phyloP scores from a whole-genome alignment of 2,888 invertebrate genomes.

The Pandemis corylana region DNA sequence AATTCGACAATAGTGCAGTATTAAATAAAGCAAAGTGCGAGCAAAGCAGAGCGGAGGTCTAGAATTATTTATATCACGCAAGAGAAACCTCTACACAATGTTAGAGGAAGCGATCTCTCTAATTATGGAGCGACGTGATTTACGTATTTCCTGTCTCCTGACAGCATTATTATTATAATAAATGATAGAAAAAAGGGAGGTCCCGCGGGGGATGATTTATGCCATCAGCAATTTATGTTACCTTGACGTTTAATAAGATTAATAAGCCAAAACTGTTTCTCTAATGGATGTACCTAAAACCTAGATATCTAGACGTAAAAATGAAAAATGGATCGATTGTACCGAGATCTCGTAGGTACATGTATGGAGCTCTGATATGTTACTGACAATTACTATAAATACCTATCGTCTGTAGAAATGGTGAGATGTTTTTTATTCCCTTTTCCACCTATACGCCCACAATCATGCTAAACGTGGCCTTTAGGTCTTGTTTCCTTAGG shows the following conservation, averaged over 20 bases:
- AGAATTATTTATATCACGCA: background rate
- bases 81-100: background rate
- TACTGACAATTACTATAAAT: no score
- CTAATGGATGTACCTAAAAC: background rate
- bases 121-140: slow-evolving; percentile 38
- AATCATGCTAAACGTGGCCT: no score
- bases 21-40: slow-evolving; percentile 7
- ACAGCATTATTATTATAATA: slow-evolving; percentile 40
- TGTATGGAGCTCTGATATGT: no score
- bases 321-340: no score
- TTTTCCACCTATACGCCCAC: no score
- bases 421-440: no score
- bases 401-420: no score
- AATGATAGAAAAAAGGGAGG: slow-evolving; percentile 37
- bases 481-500: no score
- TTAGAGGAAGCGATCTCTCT: slow-evolving; percentile 21
- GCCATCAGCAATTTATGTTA: slow-evolving; percentile 23
- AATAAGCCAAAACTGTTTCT: slow-evolving; percentile 7
- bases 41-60: slow-evolving; percentile 1
- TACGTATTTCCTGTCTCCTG: slow-evolving; percentile 37
- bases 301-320: background rate
- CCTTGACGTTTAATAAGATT: slow-evolving; percentile 3
- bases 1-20: background rate
- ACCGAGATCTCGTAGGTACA: no score
- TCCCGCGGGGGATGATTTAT: slow-evolving; percentile 23